Percentiles rank a stretch among this genome's conserved stretches.
Conservation (phyloP, 1,140 invertebrate species). For the Macrotrachela quadricornifera region DNA sequence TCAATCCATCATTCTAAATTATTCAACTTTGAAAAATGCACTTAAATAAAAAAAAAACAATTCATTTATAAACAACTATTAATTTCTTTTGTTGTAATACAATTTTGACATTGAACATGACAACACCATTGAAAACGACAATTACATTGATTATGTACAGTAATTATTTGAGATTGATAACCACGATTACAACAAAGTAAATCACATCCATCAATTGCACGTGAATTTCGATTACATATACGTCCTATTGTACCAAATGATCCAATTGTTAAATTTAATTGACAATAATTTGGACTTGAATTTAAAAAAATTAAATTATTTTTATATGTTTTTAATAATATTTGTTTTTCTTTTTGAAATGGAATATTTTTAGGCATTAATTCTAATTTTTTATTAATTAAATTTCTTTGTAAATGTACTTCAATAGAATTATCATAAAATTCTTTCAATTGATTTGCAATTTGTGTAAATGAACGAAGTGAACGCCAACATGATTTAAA, state of each 20-base stretch:
- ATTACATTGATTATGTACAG: slow-evolving; percentile 51
- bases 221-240: slow-evolving; percentile 27
- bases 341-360: too few relatives aligned
- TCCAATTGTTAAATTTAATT: slow-evolving; percentile 51
- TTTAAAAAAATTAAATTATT: slow-evolving; percentile 66
- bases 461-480: slow-evolving; percentile 62
- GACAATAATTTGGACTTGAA: slow-evolving; percentile 67
- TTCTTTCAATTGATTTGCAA: slow-evolving; percentile 64
- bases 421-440: slow-evolving; percentile 43
- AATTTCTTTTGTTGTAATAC: slow-evolving; percentile 22
- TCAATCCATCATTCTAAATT: too few relatives aligned
- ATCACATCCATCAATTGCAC: slow-evolving; percentile 59
- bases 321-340: slow-evolving; percentile 14
- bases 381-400: too few relatives aligned
- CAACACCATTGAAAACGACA: slow-evolving; percentile 85
- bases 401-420: too few relatives aligned
- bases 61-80: slow-evolving; percentile 14
- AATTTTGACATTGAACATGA: slow-evolving; percentile 51
- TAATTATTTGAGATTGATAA: slow-evolving; percentile 54
- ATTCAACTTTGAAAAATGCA: too few relatives aligned
- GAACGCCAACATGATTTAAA: slow-evolving; percentile 83
- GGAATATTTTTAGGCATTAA: too few relatives aligned
- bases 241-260: slow-evolving; percentile 51
- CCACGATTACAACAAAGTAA: slow-evolving; percentile 70
- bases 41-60: not conserved